Evolutionary conservation across 2,797 vertebrate genomes (phyloP).

Genomic region (Enteromius mattozi): DNA sequence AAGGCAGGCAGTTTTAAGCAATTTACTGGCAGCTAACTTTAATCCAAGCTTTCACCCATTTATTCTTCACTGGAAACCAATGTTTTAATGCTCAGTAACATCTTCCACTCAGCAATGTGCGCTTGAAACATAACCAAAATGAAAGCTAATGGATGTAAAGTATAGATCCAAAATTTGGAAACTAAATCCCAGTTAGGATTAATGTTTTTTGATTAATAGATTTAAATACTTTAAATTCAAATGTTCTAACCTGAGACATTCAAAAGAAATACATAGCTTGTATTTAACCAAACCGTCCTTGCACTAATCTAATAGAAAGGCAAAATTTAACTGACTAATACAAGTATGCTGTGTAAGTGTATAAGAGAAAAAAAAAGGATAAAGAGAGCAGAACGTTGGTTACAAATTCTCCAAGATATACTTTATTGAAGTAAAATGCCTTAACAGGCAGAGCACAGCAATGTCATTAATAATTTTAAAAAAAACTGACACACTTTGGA

Average conservation of each 20-base stretch:
- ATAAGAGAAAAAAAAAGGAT: neutral
- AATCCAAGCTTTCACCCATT: neutral
- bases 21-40: neutral
- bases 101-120: neutral
- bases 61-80: neutral
- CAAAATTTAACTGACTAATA: neutral
- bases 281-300: neutral
- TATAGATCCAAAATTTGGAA: neutral
- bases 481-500: constrained; percentile 62
- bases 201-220: neutral
- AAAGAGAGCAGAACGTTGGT: constrained; percentile 43
- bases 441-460: constrained; percentile 74
- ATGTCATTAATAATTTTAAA: constrained; percentile 71
- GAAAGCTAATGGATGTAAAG: neutral
- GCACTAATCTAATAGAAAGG: neutral
- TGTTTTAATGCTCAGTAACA: neutral
- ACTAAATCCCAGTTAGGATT: neutral
- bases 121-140: neutral
- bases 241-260: no score
- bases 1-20: neutral
- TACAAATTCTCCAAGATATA: constrained; percentile 64
- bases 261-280: neutral
- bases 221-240: neutral
- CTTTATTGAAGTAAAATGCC: constrained; percentile 84
- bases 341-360: neutral